These are phyloP conservation scores for Porites lutea DNA, from an alignment of 64 coral and sea anemone species.

Conservation along the genomic window DNA sequence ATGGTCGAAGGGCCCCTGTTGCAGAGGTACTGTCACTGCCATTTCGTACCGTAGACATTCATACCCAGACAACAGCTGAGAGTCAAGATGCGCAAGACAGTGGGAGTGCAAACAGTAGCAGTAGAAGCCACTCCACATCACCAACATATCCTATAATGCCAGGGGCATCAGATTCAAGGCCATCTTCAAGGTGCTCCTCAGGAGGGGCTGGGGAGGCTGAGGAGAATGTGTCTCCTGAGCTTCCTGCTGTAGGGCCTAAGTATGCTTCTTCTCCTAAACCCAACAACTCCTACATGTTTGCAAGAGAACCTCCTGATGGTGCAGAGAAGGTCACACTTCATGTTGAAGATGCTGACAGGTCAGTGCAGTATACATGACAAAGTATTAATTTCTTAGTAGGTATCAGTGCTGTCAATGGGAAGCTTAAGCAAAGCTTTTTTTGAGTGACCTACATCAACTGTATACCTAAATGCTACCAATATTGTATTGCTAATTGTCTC, in stretches of 20 bases:
- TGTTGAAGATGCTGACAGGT: slow-evolving; percentile 89
- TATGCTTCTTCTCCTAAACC: slow-evolving; percentile 98
- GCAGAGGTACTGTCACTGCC: slow-evolving; percentile 70
- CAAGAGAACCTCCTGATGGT: slow-evolving; percentile 95
- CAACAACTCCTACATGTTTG: slow-evolving; percentile 93
- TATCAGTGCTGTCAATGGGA: background rate
- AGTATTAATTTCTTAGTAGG: background rate
- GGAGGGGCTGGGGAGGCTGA: slow-evolving; percentile 64
- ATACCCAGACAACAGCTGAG: slow-evolving; percentile 81
- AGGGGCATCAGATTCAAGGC: slow-evolving; percentile 63
- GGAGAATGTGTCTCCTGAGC: slow-evolving; percentile 74
- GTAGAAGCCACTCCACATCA: slow-evolving; percentile 90
- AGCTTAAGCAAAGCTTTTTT: too few relatives aligned
- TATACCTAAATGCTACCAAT: too few relatives aligned
- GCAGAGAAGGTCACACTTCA: slow-evolving; percentile 94
- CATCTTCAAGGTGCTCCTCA: slow-evolving; percentile 82
- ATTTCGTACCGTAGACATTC: slow-evolving; percentile 83
- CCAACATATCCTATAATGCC: slow-evolving; percentile 82
- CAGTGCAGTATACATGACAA: background rate
- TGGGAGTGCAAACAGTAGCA: slow-evolving; percentile 75
- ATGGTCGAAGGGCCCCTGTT: slow-evolving; percentile 90
- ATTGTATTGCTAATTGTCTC: too few relatives aligned
- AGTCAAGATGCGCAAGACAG: slow-evolving; percentile 81
- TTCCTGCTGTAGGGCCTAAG: slow-evolving; percentile 63
- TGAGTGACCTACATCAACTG: too few relatives aligned